These are phyloP conservation scores for Pocillopora meandrina DNA, from an alignment of 92 coral and sea anemone species.

Conservation along the genomic window DNA sequence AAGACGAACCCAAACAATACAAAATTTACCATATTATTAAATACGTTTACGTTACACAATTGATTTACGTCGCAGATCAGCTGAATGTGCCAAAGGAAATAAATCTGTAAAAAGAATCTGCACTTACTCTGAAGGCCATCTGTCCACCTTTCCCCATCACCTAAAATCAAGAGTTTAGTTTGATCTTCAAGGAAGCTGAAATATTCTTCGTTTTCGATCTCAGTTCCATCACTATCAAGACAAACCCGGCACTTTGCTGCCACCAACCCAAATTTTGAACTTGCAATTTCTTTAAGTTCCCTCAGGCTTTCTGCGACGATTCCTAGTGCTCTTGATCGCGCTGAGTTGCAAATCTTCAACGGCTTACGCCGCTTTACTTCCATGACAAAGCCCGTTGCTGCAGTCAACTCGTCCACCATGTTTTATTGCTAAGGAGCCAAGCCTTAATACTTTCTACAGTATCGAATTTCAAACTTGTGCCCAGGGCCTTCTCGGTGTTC, in stretches of 20 bases:
- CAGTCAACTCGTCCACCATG: slow-evolving; percentile 2
- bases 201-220: slow-evolving; percentile 88
- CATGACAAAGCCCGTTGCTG: slow-evolving; percentile 17
- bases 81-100: too few relatives aligned
- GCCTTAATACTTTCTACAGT: not conserved
- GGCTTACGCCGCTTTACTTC: slow-evolving; percentile 61
- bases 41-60: too few relatives aligned
- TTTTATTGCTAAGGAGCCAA: not conserved
- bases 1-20: too few relatives aligned
- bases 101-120: too few relatives aligned
- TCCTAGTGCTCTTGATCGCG: slow-evolving; percentile 70
- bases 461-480: not conserved
- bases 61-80: too few relatives aligned
- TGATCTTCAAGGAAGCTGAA: slow-evolving; percentile 77
- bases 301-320: slow-evolving; percentile 65
- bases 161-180: slow-evolving; percentile 76
- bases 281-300: slow-evolving; percentile 70
- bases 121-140: slow-evolving; percentile 53
- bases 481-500: not conserved
- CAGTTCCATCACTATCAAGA: slow-evolving; percentile 89
- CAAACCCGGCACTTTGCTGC: slow-evolving; percentile 70
- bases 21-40: too few relatives aligned
- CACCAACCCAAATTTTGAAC: slow-evolving; percentile 44
- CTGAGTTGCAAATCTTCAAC: slow-evolving; percentile 76
- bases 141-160: slow-evolving; percentile 67